Evolutionary conservation across 2,113 vertebrate species (phyloP), one percentile per base, ranked within the genome.

Genomic region (Podiceps cristatus): DNA sequence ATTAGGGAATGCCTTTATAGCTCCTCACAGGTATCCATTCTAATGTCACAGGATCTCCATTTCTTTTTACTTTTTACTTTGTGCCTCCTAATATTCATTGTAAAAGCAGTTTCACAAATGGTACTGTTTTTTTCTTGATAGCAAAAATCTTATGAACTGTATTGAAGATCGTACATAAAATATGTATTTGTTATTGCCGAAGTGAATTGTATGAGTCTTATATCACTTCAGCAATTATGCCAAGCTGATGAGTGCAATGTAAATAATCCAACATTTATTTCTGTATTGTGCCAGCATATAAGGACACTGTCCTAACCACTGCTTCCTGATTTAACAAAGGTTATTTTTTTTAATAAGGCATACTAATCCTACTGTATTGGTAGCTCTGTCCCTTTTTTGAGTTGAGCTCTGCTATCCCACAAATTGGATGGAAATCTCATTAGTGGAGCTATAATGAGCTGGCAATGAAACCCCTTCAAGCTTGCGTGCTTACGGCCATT

Each of bases 391-490:
- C 94, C 49, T 85, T 92, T 94, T 96, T 94, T 92, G 82, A 96
- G 82, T 95, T 88, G 93, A 96, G 95, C 85, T 96, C 85, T 96
- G 82, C 93, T 95, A 94, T 96, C 80, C 94, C 91, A 94, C 95
- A 97, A 97, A 98, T 97, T 97, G 96, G 95, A 96, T 92, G 91
- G 93, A 98, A 97, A 98, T 97, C 96, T 98, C 96, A 96, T 98
- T 98, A 98, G 96, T 95, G 90, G 94, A 96, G 83, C 91, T 97
- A 91, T 97, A 98, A 98, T 97, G 96, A 98, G 96, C 95, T 96
- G 93, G 96, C 95, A 97, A 95, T 86, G 94, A 97, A 97, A 94
- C 85, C 91, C 88, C 94, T 97, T 97, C 96, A 97, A 97, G 95
- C 93, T 79, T 96, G 73, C 42, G 0, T 88, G 96, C 96, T 97